phyloP scores from a whole-genome alignment of 2,797 vertebrate species.

The Meda fulgida region DNA sequence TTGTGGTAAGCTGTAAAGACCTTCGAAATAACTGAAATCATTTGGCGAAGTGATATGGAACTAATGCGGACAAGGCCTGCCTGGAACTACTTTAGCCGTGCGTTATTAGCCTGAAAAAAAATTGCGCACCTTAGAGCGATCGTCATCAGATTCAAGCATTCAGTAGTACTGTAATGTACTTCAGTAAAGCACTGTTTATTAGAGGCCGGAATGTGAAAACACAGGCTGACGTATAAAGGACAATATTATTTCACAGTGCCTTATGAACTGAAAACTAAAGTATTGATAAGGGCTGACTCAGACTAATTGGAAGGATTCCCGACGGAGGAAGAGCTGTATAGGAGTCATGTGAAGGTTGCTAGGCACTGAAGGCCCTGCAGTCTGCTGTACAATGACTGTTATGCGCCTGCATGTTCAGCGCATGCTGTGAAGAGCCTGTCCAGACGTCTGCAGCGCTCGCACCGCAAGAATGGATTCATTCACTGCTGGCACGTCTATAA shows the following conservation, averaged over 20 bases:
- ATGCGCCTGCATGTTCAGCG: slow-evolving; percentile 23
- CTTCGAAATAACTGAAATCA: no score
- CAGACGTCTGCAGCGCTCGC: slow-evolving; percentile 69
- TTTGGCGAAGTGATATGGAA: no score
- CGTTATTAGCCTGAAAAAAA: no score
- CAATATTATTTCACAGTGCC: slow-evolving; percentile 15
- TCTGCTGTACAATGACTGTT: slow-evolving; percentile 43
- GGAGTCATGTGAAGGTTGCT: slow-evolving; percentile 30
- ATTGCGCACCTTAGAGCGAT: no score
- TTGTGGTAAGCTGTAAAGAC: no score
- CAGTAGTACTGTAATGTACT: no score
- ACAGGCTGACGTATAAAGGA: not conserved
- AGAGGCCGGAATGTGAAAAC: not conserved
- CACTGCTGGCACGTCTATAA: slow-evolving; percentile 62
- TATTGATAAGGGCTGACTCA: slow-evolving; percentile 9
- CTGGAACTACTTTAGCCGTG: no score
- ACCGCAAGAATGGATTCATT: slow-evolving; percentile 72
- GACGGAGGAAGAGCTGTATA: slow-evolving; percentile 9
- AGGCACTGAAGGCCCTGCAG: slow-evolving; percentile 39
- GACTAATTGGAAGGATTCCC: not conserved
- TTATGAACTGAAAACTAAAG: slow-evolving; percentile 26
- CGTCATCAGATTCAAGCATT: no score
- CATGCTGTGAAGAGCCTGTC: slow-evolving; percentile 59
- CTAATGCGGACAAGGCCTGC: no score
- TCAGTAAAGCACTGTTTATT: not conserved